Percentiles rank a stretch among this genome's conserved stretches.
These are phyloP conservation scores for Platysternon megacephalum DNA, from an alignment of 2,113 vertebrate genomes.

Conservation along the genomic window DNA sequence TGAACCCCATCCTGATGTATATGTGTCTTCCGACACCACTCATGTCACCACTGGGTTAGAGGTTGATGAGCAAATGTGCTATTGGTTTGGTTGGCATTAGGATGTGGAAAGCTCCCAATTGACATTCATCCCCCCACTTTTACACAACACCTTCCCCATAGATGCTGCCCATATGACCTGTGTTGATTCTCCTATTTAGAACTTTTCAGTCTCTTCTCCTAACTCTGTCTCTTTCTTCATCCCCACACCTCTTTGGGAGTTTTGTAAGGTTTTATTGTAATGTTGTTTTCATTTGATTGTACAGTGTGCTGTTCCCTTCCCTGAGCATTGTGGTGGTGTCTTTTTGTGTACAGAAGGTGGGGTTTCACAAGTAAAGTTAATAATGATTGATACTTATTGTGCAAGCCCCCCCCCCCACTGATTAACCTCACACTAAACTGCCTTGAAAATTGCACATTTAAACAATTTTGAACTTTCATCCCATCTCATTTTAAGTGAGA, in stretches of 20 bases:
- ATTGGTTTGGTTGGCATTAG: background rate
- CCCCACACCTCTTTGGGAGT: background rate
- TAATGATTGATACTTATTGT: background rate
- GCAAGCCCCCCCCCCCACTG: background rate
- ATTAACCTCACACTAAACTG: background rate
- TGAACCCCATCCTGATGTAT: background rate
- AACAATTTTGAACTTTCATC: background rate
- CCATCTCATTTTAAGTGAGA: background rate
- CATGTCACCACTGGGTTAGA: background rate
- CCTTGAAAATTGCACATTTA: background rate
- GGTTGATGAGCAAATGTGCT: background rate
- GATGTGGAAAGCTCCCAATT: background rate
- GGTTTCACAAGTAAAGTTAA: background rate
- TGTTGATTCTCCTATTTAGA: background rate
- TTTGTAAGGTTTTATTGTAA: background rate
- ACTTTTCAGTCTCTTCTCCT: background rate
- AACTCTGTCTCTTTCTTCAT: background rate
- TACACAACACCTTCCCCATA: background rate
- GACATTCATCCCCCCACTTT: background rate
- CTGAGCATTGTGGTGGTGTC: fast-evolving
- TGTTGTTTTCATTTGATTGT: background rate
- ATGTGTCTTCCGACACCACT: background rate
- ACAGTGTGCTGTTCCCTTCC: background rate
- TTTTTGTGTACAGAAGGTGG: background rate
- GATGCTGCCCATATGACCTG: background rate